phyloP scores from a whole-genome alignment of 2,888 invertebrate species.

The Pseudococcus jackbeardsleyi region DNA sequence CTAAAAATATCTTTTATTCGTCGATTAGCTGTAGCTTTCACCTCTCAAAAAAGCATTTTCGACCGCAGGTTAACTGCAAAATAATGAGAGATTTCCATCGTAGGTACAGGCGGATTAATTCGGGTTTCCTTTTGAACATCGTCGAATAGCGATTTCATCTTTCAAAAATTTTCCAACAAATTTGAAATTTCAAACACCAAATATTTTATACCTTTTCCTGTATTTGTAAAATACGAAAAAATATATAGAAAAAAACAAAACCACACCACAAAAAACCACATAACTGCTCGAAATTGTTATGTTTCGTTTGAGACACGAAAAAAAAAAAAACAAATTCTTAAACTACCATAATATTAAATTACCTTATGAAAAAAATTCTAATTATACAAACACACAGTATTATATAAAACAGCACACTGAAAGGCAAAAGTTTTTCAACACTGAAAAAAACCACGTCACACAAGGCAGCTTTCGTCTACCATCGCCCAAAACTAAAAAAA shows the following conservation, averaged over 20 bases:
- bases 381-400: slow-evolving; percentile 54
- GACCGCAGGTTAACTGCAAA: slow-evolving; percentile 7
- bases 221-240: not conserved
- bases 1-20: not conserved
- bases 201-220: slow-evolving; percentile 53
- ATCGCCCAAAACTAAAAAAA: slow-evolving; percentile 43
- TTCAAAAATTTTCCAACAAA: not conserved
- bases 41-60: not conserved
- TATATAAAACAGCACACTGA: slow-evolving; percentile 39
- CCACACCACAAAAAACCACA: slow-evolving; percentile 43
- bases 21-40: not conserved
- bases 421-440: slow-evolving; percentile 53
- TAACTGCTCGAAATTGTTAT: slow-evolving; percentile 31
- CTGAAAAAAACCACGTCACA: slow-evolving; percentile 51
- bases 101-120: not conserved
- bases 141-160: not conserved
- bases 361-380: slow-evolving; percentile 21
- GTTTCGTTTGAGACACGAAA: not conserved
- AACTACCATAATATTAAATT: slow-evolving; percentile 31
- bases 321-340: slow-evolving; percentile 28
- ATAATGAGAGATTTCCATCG: slow-evolving; percentile 9
- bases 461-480: slow-evolving; percentile 56
- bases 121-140: not conserved
- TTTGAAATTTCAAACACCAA: not conserved
- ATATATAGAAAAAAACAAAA: slow-evolving; percentile 19